phyloP scores from a whole-genome alignment of 2,888 invertebrate genomes.

The Vandiemenella viatica region DNA sequence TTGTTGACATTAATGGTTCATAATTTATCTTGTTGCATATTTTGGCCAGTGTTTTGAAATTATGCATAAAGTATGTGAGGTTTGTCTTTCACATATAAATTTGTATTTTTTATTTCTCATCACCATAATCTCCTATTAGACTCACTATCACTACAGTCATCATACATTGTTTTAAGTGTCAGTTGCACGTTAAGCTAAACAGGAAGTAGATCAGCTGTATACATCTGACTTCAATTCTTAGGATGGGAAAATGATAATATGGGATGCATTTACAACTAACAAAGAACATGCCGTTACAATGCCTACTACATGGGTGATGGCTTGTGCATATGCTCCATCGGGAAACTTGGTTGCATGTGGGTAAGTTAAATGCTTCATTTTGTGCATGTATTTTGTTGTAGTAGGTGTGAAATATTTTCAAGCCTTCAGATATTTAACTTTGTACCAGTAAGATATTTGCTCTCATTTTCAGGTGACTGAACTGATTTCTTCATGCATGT shows the following conservation, averaged over 20 bases:
- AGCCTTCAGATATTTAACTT: too few species aligned
- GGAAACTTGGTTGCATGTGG: slow-evolving; percentile 89
- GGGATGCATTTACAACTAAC: slow-evolving; percentile 96
- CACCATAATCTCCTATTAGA: too few species aligned
- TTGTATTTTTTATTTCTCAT: too few species aligned
- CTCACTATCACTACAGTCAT: too few species aligned
- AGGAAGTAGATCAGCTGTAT: neutral
- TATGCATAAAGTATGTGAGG: too few species aligned
- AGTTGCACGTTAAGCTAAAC: neutral
- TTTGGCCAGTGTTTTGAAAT: too few species aligned
- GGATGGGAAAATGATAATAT: slow-evolving; percentile 96
- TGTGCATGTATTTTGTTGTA: neutral
- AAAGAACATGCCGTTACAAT: slow-evolving; percentile 92
- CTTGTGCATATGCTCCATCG: slow-evolving; percentile 91
- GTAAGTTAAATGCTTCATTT: slow-evolving; percentile 33
- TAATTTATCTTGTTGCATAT: too few species aligned
- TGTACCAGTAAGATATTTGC: too few species aligned
- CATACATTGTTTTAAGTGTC: neutral
- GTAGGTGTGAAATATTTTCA: neutral
- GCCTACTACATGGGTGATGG: slow-evolving; percentile 98
- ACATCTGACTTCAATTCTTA: slow-evolving; percentile 28
- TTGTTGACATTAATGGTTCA: too few species aligned
- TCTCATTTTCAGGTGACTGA: too few species aligned
- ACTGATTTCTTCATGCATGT: too few species aligned
- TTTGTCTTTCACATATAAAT: too few species aligned